Percentiles rank a stretch among this genome's conserved stretches.
phyloP scores from a whole-genome alignment of 2,113 vertebrate species.

The Pycnonotus jocosus region DNA sequence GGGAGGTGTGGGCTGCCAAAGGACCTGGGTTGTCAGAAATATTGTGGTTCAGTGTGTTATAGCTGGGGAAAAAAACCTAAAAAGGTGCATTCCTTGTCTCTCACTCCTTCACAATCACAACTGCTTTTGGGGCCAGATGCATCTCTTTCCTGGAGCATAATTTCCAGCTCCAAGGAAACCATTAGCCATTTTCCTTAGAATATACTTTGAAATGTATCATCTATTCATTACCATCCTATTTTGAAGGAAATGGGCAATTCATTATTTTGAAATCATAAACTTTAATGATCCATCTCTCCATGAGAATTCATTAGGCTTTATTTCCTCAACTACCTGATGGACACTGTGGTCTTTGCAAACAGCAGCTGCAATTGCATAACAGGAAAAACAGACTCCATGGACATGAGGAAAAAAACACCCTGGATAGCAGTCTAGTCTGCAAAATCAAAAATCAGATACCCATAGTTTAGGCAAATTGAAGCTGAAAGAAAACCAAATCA shows the following conservation, averaged over 20 bases:
- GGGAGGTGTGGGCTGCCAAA: not conserved
- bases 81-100: not conserved
- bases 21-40: not conserved
- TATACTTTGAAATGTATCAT: not conserved
- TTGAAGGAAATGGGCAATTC: not conserved
- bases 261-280: constrained; percentile 19
- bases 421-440: constrained; percentile 12
- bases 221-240: not conserved
- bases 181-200: not conserved
- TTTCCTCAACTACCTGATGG: constrained; percentile 1
- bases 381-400: not conserved
- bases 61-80: not conserved
- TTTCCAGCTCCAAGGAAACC: not conserved
- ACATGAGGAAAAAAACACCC: not conserved
- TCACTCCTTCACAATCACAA: not conserved
- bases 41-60: not conserved
- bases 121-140: not conserved
- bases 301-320: constrained; percentile 33
- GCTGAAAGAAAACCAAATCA: constrained; percentile 37
- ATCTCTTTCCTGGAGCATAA: not conserved
- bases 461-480: constrained; percentile 8
- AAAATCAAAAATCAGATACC: constrained; percentile 25
- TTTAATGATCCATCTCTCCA: constrained; percentile 41
- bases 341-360: not conserved
- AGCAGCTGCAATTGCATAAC: not conserved